A percentile compares a stretch with the other conserved stretches of the same genome.
phyloP scores from a whole-genome alignment of 2,888 invertebrate genomes.

The Strigamia transsilvanica region DNA sequence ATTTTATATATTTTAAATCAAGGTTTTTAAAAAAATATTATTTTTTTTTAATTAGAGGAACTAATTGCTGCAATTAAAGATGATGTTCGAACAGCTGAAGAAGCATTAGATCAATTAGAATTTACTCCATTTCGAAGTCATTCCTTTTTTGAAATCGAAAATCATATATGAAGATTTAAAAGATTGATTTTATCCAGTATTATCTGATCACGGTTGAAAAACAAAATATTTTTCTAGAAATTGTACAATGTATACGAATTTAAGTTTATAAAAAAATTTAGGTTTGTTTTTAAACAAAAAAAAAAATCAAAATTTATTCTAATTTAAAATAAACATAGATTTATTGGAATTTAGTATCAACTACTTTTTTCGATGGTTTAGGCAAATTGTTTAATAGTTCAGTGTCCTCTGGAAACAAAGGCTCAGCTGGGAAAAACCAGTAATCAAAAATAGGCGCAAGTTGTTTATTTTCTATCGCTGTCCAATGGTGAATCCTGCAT shows the following conservation, averaged over 20 bases:
- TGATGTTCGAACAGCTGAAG: constrained; percentile 78
- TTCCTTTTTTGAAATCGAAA: constrained; percentile 66
- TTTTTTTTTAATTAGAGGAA: constrained; percentile 68
- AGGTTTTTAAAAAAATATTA: constrained; percentile 52
- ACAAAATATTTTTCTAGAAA: background rate
- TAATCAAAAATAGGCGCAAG: constrained; percentile 67
- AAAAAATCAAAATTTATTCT: background rate
- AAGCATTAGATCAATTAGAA: constrained; percentile 70
- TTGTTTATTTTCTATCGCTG: constrained; percentile 71
- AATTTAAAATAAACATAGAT: background rate
- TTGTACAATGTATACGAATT: background rate
- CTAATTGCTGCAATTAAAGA: constrained; percentile 79
- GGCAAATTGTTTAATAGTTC: constrained; percentile 62
- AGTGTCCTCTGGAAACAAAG: constrained; percentile 71
- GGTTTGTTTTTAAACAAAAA: background rate
- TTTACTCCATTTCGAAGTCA: constrained; percentile 68
- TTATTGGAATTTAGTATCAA: background rate
- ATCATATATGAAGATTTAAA: background rate
- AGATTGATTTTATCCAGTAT: background rate
- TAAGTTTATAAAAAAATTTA: background rate
- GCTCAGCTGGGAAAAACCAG: constrained; percentile 69
- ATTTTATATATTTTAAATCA: background rate
- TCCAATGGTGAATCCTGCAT: constrained; percentile 82
- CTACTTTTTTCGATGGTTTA: constrained; percentile 37
- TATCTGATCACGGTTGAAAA: background rate